Conservation (phyloP, 2,797 vertebrate species). For the Syngnathus rostellatus region DNA sequence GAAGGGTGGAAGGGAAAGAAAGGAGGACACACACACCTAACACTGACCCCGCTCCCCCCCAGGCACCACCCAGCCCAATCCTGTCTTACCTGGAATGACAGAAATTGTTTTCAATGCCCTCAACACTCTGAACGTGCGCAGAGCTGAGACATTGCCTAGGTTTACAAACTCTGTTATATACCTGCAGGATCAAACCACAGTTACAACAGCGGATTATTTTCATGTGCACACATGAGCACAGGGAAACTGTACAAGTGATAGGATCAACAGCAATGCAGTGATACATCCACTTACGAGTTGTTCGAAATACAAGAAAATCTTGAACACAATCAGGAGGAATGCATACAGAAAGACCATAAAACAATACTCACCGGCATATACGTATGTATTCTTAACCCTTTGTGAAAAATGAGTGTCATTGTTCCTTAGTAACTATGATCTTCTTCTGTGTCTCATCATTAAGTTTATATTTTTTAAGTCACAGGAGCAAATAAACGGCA, state of each 20-base stretch:
- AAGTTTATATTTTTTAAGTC: not conserved
- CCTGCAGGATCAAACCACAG: constrained; percentile 99
- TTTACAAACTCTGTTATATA: constrained; percentile 99
- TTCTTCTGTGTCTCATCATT: not conserved
- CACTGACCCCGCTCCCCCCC: constrained; percentile 75
- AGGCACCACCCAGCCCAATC: constrained; percentile 72
- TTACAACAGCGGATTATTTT: constrained; percentile 77
- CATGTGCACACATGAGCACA: constrained; percentile 36
- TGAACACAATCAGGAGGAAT: not conserved
- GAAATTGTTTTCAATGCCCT: constrained; percentile 99
- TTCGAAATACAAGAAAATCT: not conserved
- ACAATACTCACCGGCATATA: not conserved
- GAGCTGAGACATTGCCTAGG: constrained; percentile 99
- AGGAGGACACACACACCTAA: constrained; percentile 84
- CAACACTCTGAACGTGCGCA: constrained; percentile 95
- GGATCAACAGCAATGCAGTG: not conserved
- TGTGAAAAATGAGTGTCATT: not conserved
- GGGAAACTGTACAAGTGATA: constrained; percentile 9
- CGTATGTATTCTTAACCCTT: not conserved
- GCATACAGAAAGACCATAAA: not conserved
- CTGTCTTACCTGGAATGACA: constrained; percentile 92
- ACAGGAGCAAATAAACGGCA: not conserved
- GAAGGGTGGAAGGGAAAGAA: constrained; percentile 67
- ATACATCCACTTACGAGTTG: not conserved
- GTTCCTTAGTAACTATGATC: not conserved